Conservation (phyloP, 2,797 vertebrate species). For the Molossus molossus region DNA sequence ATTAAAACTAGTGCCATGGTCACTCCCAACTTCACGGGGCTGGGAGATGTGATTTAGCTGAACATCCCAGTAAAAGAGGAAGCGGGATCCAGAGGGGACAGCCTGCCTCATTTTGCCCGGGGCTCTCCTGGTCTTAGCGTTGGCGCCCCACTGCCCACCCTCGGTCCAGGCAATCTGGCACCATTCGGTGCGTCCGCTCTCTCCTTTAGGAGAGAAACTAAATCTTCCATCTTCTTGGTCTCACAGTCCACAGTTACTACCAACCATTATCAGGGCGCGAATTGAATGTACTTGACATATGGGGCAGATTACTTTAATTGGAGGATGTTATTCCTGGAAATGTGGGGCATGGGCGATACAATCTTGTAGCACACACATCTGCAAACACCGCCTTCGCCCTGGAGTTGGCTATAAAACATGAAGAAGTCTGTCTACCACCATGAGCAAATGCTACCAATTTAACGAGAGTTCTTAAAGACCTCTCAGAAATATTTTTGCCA, state of each 20-base stretch:
- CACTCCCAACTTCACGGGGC: neutral
- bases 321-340: neutral
- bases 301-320: neutral
- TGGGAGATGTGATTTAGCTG: neutral
- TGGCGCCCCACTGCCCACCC: neutral
- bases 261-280: neutral
- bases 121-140: neutral
- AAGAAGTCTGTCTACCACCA: neutral
- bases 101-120: neutral
- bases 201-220: neutral
- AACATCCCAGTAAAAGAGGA: neutral
- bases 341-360: neutral
- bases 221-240: neutral
- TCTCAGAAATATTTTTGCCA: neutral
- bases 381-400: neutral
- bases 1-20: neutral
- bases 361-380: neutral
- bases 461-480: slow-evolving; percentile 42
- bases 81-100: neutral
- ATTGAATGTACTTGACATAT: neutral
- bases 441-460: neutral
- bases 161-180: neutral
- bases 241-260: neutral
- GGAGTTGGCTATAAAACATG: neutral
- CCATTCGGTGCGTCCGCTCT: neutral